phyloP scores from a whole-genome alignment of 2,797 vertebrate species.

The Centropyge bicolor region DNA sequence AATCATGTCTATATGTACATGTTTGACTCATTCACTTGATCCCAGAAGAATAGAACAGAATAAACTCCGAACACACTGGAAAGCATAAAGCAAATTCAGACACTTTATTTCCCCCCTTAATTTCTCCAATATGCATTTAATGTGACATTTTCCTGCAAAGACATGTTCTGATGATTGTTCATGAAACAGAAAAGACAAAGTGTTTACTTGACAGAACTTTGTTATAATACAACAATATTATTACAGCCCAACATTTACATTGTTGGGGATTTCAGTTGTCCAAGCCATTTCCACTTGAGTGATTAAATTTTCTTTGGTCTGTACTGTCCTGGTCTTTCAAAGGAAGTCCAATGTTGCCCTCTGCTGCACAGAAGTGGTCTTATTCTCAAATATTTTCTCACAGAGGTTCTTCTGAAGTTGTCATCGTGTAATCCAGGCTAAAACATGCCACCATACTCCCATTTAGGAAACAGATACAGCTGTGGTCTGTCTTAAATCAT shows the following conservation, averaged over 20 bases:
- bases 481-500: not conserved
- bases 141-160: not conserved
- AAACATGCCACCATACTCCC: not conserved
- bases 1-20: not conserved
- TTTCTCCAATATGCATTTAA: conserved; percentile 1
- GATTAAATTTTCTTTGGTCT: not conserved
- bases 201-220: not conserved
- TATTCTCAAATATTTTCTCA: not conserved
- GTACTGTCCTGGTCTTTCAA: not conserved
- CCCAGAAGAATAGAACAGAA: not conserved
- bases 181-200: not conserved
- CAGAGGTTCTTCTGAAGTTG: not conserved
- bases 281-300: not conserved
- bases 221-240: not conserved
- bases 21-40: not conserved
- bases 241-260: conserved; percentile 9
- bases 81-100: not conserved
- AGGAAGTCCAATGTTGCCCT: conserved; percentile 52
- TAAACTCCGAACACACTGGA: not conserved
- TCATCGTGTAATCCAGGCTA: not conserved
- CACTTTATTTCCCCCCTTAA: not conserved
- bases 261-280: not conserved
- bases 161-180: not conserved
- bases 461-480: not conserved
- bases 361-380: conserved; percentile 51